Percentiles rank a stretch among this genome's conserved stretches.
These are phyloP conservation scores for Drosophila birchii DNA, from an alignment of 2,888 invertebrate species.

Conservation along the genomic window DNA sequence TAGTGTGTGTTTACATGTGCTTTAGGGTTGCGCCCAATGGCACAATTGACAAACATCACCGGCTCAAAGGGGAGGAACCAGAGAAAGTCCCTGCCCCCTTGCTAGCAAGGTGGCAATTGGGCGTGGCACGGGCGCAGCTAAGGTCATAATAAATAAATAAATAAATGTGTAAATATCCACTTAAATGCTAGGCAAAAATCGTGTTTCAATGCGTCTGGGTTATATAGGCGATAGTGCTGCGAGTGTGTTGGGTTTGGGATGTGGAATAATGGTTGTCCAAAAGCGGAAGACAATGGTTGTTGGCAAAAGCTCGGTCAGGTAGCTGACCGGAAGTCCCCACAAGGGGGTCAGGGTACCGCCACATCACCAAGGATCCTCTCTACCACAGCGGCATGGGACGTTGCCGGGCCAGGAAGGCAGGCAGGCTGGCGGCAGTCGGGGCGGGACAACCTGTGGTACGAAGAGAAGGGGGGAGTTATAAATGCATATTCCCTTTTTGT, in stretches of 20 bases:
- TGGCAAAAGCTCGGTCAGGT: slow-evolving; percentile 33
- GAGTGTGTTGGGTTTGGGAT: slow-evolving; percentile 3
- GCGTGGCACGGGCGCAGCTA: slow-evolving; percentile 57
- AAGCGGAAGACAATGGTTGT: slow-evolving; percentile 44
- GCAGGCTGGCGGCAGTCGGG: slow-evolving; percentile 69
- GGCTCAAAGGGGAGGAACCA: slow-evolving; percentile 78
- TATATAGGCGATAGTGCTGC: slow-evolving; percentile 29
- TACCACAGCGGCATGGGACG: slow-evolving; percentile 84
- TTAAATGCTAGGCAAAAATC: slow-evolving; percentile 72
- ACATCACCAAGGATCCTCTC: slow-evolving; percentile 13
- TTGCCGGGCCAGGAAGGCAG: slow-evolving; percentile 75
- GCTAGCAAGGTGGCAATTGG: slow-evolving; percentile 85
- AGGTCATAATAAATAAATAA: slow-evolving; percentile 70
- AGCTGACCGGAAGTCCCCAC: too few relatives aligned
- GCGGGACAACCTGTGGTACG: slow-evolving; percentile 86
- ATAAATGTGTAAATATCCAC: slow-evolving; percentile 73
- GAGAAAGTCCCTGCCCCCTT: slow-evolving; percentile 67
- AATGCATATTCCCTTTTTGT: too few relatives aligned
- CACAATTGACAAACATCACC: slow-evolving; percentile 84
- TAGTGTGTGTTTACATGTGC: slow-evolving; percentile 29
- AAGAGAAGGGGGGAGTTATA: not conserved
- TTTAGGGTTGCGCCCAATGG: slow-evolving; percentile 49
- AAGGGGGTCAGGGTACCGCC: slow-evolving; percentile 15
- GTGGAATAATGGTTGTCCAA: slow-evolving; percentile 19
- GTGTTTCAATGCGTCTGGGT: slow-evolving; percentile 37